These are phyloP conservation scores for Formicarius rufipectus DNA, from an alignment of 2,113 vertebrate species.

Conservation along the genomic window DNA sequence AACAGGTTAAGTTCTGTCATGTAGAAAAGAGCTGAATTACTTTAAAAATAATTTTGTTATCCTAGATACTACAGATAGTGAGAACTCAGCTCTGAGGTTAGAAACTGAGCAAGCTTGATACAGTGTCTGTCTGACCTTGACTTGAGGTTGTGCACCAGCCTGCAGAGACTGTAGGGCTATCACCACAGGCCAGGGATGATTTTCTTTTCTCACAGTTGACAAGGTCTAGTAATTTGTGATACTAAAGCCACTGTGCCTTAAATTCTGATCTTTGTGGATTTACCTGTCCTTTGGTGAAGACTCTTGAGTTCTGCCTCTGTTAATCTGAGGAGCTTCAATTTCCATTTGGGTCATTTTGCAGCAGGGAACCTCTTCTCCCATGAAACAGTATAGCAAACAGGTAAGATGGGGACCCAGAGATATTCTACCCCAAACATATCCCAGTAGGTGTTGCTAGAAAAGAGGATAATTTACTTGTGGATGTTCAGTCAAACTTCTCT, in stretches of 20 bases:
- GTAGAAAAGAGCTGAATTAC: neutral
- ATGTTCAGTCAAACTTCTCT: conserved; percentile 17
- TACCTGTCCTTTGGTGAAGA: neutral
- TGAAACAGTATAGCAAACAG: neutral
- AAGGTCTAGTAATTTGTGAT: neutral
- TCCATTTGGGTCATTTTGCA: neutral
- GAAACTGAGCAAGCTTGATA: neutral
- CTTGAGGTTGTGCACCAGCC: neutral
- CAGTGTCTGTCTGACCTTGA: neutral
- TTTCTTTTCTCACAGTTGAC: neutral
- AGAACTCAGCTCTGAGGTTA: neutral
- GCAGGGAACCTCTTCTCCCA: neutral
- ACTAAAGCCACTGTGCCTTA: neutral
- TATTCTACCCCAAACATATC: neutral
- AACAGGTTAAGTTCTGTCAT: neutral
- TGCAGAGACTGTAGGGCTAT: neutral
- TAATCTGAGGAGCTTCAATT: neutral
- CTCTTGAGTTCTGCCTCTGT: neutral
- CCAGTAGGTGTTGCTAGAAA: neutral
- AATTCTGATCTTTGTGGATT: neutral
- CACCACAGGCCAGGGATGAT: neutral
- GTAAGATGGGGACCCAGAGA: neutral
- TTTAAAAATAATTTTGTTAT: neutral
- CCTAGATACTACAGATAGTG: neutral
- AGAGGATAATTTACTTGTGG: neutral